Conservation (phyloP, 2,888 invertebrate species). For the Magallana nippona region DNA sequence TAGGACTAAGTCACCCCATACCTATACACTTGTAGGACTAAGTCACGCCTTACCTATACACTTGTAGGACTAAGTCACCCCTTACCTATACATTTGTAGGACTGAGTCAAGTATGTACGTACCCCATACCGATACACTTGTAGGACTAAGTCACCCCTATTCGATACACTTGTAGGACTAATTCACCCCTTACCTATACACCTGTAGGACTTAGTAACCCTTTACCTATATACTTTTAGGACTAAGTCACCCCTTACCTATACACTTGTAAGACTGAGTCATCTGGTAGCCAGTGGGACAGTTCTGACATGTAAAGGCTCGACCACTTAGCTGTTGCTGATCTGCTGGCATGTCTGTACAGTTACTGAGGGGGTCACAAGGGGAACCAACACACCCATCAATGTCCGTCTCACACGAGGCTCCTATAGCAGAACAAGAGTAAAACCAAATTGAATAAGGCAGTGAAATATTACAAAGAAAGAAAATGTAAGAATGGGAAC, state of each 20-base stretch:
- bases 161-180: no score
- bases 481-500: neutral
- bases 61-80: neutral
- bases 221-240: conserved; percentile 41
- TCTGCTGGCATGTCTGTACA: conserved; percentile 53
- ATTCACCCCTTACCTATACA: conserved; percentile 35
- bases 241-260: conserved; percentile 37
- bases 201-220: conserved; percentile 21
- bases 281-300: conserved; percentile 46
- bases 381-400: conserved; percentile 55
- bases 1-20: neutral
- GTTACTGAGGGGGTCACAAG: conserved; percentile 50
- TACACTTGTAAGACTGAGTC: conserved; percentile 37
- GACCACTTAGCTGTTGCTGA: conserved; percentile 32
- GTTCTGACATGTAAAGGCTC: conserved; percentile 40
- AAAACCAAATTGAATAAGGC: neutral
- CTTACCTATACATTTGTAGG: no score
- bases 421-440: conserved; percentile 44
- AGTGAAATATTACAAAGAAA: neutral
- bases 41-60: neutral
- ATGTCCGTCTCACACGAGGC: conserved; percentile 51
- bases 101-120: conserved; percentile 39
- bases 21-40: conserved; percentile 46
- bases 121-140: no score
- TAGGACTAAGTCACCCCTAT: no score